Base-by-base conservation (phyloP, 2,113 vertebrate genomes). In the Pleuronectes platessa region DNA sequence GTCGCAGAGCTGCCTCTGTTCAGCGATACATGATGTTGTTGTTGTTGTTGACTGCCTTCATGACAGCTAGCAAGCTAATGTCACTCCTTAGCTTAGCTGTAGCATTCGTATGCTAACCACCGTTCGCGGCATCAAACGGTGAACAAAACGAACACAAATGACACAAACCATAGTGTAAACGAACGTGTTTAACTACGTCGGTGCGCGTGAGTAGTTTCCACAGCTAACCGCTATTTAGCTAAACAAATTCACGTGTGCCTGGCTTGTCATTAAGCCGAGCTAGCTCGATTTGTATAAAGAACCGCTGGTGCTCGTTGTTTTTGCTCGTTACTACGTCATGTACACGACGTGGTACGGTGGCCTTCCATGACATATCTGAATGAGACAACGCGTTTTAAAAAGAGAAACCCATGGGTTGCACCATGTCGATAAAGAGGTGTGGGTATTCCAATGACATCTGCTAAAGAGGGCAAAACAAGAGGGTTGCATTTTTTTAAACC, bases 301-400 rank as follows among this genome's bases (percentile, higher is more conserved):
- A 55, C 18, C 35, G 76, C 56, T 47, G 21, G 40, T 71, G 35
- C 7, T 40, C 5, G 60, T 86, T 93, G 88, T 90, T 89, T 78
- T 91, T 75, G 65, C 65, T 76, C 20, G 35, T 92, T 84, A 86
- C 77, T 84, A 86, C 77, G 83, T 92, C 78, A 24, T 24, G 83
- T 7, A 74, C n/a, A 35, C 91, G 85, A 86, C 81, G 83, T 92
- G 47, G 23, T 88, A 94, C 92, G 91, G 93, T 90, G 86, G 89
- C 91, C 83, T 0, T 49, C 21, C 20, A 11, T 2, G 5, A 1
- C 31, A 31, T 4, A 11, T 0, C 17, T 2, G 2, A 21, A 58
- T 56, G 5, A 58, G 54, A 20, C 79, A 92, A 86, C 78, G 79
- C 90, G 68, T 88, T 83, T 83, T 42, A 17, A 27, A 9, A 27